Evolutionary conservation across 2,113 vertebrate genomes (phyloP), one percentile per base, ranked within the genome.

Genomic region (Lagenorhynchus albirostris): DNA sequence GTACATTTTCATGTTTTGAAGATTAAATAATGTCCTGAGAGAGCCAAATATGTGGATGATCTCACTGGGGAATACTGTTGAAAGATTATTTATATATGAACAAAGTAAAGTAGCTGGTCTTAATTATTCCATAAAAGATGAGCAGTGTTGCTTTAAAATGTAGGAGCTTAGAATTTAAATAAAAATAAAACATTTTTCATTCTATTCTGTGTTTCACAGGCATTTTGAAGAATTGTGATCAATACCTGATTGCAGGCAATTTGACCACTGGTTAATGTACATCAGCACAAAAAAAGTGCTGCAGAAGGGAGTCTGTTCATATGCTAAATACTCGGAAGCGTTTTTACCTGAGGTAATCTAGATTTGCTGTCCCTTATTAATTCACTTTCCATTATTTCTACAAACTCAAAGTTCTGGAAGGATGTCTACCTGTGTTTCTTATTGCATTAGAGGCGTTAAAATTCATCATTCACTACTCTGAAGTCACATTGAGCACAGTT

Each of bases 291-390:
- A 94, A 81, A 96, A 91, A 74, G 41, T 89, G 91, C 79, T 90
- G 76, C 62, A 85, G 44, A 65, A 38, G 77, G 67, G 44, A 97
- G 58, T 92, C 36, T 93, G 62, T 97, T 97, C 86, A 87, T 73
- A 95, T 95, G 96, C 58, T 96, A 95, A 91, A 93, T 55, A 80
- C 23, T 79, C 50, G 0, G 86, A 95, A 96, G 73, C 82, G 84
- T 50, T 93, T 93, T 85, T 31, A 93, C 76, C 96, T 55, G 44
- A 67, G 65, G 95, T 87, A 89, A 96, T 93, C n/a, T 97, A 83
- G 95, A 84, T 89, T 96, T 58, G 26, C 84, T 93, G 74, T 94
- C 70, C 90, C 90, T 95, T 97, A 93, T 97, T 97, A 95, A 96
- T 91, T 95, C 80, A 38, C 13, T 62, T 97, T 92, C 63, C 58